Percentiles rank a stretch among this genome's conserved stretches.
phyloP scores from a whole-genome alignment of 2,888 invertebrate genomes.

The Amphipoea lucens region DNA sequence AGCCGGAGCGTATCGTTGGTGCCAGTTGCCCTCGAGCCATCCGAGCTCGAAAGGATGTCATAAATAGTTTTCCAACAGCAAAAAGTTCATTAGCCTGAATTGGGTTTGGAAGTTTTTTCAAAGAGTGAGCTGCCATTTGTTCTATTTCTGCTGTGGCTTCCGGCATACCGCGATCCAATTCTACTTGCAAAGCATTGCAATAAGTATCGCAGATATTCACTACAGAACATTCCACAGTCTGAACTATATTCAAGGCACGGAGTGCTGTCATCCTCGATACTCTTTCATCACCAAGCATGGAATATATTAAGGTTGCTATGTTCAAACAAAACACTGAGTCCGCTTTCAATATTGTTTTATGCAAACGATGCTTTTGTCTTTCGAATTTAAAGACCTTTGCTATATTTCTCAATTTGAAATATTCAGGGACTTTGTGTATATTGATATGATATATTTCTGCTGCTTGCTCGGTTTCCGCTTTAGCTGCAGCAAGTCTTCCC shows the following conservation, averaged over 20 bases:
- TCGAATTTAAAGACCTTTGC: constrained; percentile 71
- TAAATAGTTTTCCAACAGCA: constrained; percentile 84
- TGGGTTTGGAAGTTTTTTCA: constrained; percentile 77
- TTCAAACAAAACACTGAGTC: constrained; percentile 85
- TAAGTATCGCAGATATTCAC: constrained; percentile 86
- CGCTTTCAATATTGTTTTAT: constrained; percentile 72
- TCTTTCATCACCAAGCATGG: constrained; percentile 78
- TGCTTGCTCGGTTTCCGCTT: constrained; percentile 79
- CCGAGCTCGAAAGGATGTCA: constrained; percentile 84
- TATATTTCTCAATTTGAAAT: constrained; percentile 74
- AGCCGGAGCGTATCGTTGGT: constrained; percentile 82
- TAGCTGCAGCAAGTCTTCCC: constrained; percentile 76
- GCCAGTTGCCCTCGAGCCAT: constrained; percentile 79
- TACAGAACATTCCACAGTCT: constrained; percentile 80
- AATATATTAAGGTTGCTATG: constrained; percentile 80
- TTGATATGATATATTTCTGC: constrained; percentile 78
- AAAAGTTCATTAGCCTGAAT: constrained; percentile 84
- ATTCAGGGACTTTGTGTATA: constrained; percentile 76
- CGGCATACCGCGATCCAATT: constrained; percentile 81
- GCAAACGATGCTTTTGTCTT: constrained; percentile 73
- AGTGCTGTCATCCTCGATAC: constrained; percentile 76
- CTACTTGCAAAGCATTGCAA: constrained; percentile 85
- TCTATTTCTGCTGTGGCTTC: constrained; percentile 82
- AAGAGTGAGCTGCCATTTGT: constrained; percentile 75
- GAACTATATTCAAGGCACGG: constrained; percentile 79